phyloP scores from a whole-genome alignment of 2,888 invertebrate species.

The Tenodera sinensis region DNA sequence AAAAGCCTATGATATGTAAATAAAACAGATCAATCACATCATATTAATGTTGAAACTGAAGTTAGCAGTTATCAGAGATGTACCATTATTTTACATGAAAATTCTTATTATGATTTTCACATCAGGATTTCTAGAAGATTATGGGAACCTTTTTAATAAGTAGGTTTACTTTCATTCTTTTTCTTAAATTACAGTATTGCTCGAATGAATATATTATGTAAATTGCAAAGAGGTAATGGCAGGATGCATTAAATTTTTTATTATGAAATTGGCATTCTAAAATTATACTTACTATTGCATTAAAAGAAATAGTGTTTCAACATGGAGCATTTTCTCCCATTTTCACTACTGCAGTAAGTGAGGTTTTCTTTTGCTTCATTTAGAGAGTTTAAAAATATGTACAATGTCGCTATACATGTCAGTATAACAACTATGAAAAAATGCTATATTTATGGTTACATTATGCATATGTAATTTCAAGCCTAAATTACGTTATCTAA shows the following conservation, averaged over 20 bases:
- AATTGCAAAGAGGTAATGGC: not conserved
- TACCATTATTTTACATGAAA: not conserved
- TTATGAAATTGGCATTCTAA: not conserved
- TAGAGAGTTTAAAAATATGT: constrained; percentile 14
- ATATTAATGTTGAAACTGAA: not conserved
- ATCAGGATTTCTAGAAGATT: not conserved
- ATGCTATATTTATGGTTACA: not conserved
- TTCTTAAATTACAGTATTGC: not conserved
- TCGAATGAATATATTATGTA: not conserved
- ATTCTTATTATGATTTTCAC: not conserved
- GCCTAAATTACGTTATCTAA: not conserved
- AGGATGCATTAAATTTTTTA: not conserved
- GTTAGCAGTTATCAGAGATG: not conserved
- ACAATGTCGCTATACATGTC: not conserved
- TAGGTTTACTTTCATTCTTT: not conserved
- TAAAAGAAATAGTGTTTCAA: not conserved
- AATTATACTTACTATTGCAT: not conserved
- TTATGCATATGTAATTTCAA: not conserved
- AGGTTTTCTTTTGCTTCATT: not conserved
- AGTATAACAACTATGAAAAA: constrained; percentile 14
- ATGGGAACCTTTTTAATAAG: not conserved
- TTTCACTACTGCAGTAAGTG: not conserved
- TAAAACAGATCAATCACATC: not conserved
- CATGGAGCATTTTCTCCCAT: not conserved
- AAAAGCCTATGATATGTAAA: constrained; percentile 7